Conservation (phyloP, 37 sponge, comb jelly and placozoan species). For the Halichondria panicea region DNA sequence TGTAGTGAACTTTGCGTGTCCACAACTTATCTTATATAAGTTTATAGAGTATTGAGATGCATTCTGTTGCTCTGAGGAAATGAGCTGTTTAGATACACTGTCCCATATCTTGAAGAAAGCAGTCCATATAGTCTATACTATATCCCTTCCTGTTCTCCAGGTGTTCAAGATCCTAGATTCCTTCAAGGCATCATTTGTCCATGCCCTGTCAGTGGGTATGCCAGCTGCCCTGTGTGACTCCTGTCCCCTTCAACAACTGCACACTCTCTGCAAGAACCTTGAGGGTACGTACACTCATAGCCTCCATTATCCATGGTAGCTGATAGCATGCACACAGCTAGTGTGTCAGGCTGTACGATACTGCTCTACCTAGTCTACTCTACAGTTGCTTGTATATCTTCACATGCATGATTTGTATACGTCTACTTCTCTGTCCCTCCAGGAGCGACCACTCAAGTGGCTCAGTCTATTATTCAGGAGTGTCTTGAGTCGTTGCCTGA, state of each 20-base stretch:
- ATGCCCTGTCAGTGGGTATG: slow-evolving; percentile 16
- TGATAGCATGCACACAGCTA: too few species aligned
- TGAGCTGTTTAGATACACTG: too few species aligned
- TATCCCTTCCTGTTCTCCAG: neutral
- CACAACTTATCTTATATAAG: too few species aligned
- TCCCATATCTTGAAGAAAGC: too few species aligned
- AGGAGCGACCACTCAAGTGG: slow-evolving; percentile 53
- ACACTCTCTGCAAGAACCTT: slow-evolving; percentile 61
- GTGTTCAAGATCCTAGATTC: slow-evolving; percentile 31
- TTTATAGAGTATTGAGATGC: too few species aligned
- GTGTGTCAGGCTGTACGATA: too few species aligned
- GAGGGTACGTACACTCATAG: slow-evolving; percentile 43
- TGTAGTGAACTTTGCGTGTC: too few species aligned
- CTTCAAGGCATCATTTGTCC: slow-evolving; percentile 28
- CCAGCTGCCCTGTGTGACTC: slow-evolving; percentile 51
- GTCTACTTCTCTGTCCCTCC: neutral
- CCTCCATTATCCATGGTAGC: too few species aligned
- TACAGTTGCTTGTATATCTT: neutral
- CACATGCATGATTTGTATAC: neutral
- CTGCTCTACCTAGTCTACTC: too few species aligned
- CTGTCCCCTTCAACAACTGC: slow-evolving; percentile 75
- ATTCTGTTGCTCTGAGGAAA: too few species aligned
- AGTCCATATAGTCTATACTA: too few species aligned
- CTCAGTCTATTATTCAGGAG: slow-evolving; percentile 57
- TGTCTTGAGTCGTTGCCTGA: slow-evolving; percentile 55